Evolutionary conservation across 2,888 invertebrate genomes (phyloP).

Genomic region (Griposia aprilina): DNA sequence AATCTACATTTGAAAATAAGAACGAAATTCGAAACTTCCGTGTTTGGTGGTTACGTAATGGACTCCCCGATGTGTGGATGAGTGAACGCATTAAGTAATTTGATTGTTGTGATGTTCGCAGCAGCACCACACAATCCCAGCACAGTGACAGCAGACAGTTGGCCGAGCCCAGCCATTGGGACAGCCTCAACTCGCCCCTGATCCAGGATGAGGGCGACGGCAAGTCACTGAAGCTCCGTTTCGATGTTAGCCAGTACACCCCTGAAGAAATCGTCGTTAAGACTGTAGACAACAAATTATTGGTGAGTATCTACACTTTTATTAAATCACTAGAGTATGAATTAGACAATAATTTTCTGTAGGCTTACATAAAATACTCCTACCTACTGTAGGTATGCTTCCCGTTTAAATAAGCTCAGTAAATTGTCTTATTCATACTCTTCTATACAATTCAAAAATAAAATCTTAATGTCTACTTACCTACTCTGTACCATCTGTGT

Average conservation of each 20-base stretch:
- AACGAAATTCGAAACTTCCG: conserved; percentile 47
- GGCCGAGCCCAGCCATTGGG: conserved; percentile 93
- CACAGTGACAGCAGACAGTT: conserved; percentile 91
- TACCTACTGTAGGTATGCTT: not conserved
- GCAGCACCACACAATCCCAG: conserved; percentile 92
- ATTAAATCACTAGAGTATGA: not conserved
- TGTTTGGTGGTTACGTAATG: conserved; percentile 55
- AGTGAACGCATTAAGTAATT: conserved; percentile 44
- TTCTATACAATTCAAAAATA: conserved; percentile 17
- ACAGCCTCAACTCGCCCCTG: conserved; percentile 97
- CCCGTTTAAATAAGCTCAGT: not conserved
- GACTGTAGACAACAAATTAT: conserved; percentile 99
- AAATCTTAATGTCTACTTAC: conserved; percentile 23
- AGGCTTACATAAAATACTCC: conserved; percentile 1
- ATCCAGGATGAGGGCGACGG: conserved; percentile 98
- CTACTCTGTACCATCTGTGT: not conserved
- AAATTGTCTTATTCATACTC: conserved; percentile 19
- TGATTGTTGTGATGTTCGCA: conserved; percentile 79
- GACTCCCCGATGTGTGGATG: conserved; percentile 28
- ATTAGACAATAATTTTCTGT: not conserved
- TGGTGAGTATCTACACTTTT: conserved; percentile 91
- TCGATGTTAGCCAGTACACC: conserved; percentile 99
- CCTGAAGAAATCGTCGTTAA: conserved; percentile 99
- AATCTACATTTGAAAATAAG: conserved; percentile 33
- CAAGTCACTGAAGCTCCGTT: conserved; percentile 98